Conservation (phyloP, 2,888 invertebrate genomes). For the Sthenelais limicola region DNA sequence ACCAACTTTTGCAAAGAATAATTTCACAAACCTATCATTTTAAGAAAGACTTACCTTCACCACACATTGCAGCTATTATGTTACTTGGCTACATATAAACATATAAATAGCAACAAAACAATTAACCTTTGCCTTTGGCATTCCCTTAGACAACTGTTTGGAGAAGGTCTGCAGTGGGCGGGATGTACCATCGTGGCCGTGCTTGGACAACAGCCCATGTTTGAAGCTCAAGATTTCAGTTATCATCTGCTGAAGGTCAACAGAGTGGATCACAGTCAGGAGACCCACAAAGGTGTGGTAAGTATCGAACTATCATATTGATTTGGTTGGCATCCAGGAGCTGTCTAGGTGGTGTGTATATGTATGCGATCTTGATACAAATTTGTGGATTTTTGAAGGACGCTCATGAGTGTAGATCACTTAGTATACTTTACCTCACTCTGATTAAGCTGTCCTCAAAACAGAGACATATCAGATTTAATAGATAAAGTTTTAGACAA, state of each 20-base stretch:
- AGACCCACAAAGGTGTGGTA: constrained; percentile 50
- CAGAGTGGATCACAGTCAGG: constrained; percentile 51
- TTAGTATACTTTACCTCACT: neutral
- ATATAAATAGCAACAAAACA: too few relatives aligned
- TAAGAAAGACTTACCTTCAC: too few relatives aligned
- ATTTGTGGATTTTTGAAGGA: neutral
- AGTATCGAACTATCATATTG: constrained; percentile 42
- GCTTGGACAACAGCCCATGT: constrained; percentile 92
- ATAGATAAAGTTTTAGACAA: neutral
- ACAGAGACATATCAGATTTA: neutral
- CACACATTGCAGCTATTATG: too few relatives aligned
- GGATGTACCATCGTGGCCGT: constrained; percentile 96
- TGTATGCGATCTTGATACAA: too few relatives aligned
- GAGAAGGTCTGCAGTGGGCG: constrained; percentile 98
- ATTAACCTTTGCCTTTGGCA: too few relatives aligned
- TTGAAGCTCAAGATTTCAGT: constrained; percentile 96
- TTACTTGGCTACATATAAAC: too few relatives aligned
- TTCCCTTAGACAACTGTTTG: constrained; percentile 84
- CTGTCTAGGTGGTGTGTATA: too few relatives aligned
- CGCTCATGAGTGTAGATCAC: neutral
- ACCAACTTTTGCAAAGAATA: too few relatives aligned
- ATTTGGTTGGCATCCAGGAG: too few relatives aligned
- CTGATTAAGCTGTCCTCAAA: neutral
- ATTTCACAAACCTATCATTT: too few relatives aligned
- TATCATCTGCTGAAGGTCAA: constrained; percentile 85